Base-by-base conservation (phyloP, 2,888 invertebrate species). In the Linnaemya vulpina region DNA sequence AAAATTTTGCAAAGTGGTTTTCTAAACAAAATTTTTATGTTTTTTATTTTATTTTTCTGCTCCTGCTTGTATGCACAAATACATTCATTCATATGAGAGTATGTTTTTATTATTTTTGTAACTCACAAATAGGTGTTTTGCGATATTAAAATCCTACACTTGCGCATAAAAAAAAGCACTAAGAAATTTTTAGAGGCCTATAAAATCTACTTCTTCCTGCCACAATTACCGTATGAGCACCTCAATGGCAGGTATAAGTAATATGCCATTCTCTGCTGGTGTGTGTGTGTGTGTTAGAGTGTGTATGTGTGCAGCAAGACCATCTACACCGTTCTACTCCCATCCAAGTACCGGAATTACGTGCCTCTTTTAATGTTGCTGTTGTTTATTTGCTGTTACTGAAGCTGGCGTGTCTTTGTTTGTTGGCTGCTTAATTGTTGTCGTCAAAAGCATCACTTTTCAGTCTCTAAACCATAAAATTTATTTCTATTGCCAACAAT, bases 261-360 rank as follows among this genome's bases (percentile, higher is more conserved):
- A 49, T 40, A 58, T 58, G 43, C 43, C 53, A 63, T 49, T 76
- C 76, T 67, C 46, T 22, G 35, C 67, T 67, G 20, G 35, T 76
- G 8, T 58, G 58, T 20, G 30, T 58, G n/a, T 38, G 35, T 67
- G 43, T 65, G 30, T 53, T n/a, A n/a, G n/a, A n/a, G 53, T n/a
- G 25, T 53, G 17, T 25, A n/a, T 74, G 25, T 63, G 40, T 51
- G 63, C 20, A 22, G 63, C 35, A 38, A n/a, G 22, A 55, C 35
- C 70, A 79, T n/a, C n/a, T 17, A 58, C 40, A 22, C 17, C n/a
- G 7, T 58, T 13, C 71, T 58, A 25, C 77, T 68, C 63, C 25
- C 15, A 53, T n/a, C 58, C 60, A 74, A 83, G 76, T 77, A 77
- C 79, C 80, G 74, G 76, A 83, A 84, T 76, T 68, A 84, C 75